Conservation (phyloP, 2,113 vertebrate species). For the Microcebus jonahi region DNA sequence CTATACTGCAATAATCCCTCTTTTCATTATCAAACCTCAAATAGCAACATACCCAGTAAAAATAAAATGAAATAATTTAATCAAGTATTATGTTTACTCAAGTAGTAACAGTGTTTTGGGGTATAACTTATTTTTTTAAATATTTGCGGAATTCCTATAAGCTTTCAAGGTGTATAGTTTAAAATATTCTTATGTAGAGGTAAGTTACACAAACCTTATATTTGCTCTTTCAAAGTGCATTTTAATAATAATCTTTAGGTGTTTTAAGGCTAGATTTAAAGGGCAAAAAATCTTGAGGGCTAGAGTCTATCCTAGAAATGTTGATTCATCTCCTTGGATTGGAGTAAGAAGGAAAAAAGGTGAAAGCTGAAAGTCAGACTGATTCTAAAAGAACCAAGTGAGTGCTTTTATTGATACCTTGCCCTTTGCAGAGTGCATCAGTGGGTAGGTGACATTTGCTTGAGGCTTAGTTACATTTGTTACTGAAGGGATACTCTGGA, state of each 20-base stretch:
- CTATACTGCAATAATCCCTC: not conserved
- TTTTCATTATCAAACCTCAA: not conserved
- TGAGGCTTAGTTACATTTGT: conserved; percentile 71
- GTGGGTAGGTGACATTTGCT: conserved; percentile 69
- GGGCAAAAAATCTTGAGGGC: conserved; percentile 49
- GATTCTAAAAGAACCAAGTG: not conserved
- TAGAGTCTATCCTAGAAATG: conserved; percentile 57
- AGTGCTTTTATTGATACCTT: conserved; percentile 44
- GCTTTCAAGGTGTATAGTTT: conserved; percentile 29
- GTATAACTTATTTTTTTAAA: conserved; percentile 21
- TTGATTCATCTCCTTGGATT: conserved; percentile 61
- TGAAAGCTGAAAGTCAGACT: conserved; percentile 62
- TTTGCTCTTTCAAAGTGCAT: conserved; percentile 56
- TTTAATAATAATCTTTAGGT: conserved; percentile 61
- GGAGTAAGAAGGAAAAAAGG: conserved; percentile 47
- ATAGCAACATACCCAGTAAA: not conserved
- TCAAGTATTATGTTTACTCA: not conserved
- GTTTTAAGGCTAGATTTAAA: conserved; percentile 66
- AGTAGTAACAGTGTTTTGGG: not conserved
- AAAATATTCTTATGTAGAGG: conserved; percentile 24
- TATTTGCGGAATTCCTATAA: conserved; percentile 45
- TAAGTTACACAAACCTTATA: not conserved
- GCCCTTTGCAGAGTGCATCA: conserved; percentile 64
- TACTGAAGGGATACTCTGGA: conserved; percentile 45
- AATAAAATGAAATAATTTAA: conserved; percentile 27